phyloP scores from a whole-genome alignment of 2,888 invertebrate species.

The Acanthosepion esculentum region DNA sequence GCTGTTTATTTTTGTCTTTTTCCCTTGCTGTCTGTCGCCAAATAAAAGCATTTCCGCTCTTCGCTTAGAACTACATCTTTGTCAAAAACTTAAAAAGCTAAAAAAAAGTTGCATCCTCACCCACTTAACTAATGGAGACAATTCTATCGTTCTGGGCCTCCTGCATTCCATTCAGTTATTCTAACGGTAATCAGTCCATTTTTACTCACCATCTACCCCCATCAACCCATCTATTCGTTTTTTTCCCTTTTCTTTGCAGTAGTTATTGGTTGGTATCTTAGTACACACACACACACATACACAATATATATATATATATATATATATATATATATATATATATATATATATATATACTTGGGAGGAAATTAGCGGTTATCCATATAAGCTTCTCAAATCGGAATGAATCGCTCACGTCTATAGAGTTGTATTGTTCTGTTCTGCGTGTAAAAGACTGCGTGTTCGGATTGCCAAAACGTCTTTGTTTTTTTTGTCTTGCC shows the following conservation, averaged over 20 bases:
- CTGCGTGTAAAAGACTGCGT: neutral
- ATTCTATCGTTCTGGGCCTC: neutral
- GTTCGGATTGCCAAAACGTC: neutral
- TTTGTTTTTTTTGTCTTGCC: neutral
- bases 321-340: too few relatives aligned
- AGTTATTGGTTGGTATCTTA: too few relatives aligned
- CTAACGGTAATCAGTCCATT: neutral
- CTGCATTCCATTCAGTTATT: neutral
- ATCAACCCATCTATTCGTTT: too few relatives aligned
- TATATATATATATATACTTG: neutral
- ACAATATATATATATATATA: too few relatives aligned
- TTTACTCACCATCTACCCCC: neutral
- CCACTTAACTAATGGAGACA: neutral
- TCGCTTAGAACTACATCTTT: neutral
- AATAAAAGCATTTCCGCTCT: neutral
- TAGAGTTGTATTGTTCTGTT: too few relatives aligned
- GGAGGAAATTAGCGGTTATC: neutral
- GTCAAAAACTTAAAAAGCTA: neutral
- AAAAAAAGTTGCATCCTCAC: neutral
- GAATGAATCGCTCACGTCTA: neutral
- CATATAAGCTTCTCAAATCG: neutral
- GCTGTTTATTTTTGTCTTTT: too few relatives aligned
- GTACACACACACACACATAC: too few relatives aligned
- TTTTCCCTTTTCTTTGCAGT: too few relatives aligned
- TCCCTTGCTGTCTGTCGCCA: neutral